phyloP scores from a whole-genome alignment of 2,797 vertebrate genomes.

The Labeo calbasu region DNA sequence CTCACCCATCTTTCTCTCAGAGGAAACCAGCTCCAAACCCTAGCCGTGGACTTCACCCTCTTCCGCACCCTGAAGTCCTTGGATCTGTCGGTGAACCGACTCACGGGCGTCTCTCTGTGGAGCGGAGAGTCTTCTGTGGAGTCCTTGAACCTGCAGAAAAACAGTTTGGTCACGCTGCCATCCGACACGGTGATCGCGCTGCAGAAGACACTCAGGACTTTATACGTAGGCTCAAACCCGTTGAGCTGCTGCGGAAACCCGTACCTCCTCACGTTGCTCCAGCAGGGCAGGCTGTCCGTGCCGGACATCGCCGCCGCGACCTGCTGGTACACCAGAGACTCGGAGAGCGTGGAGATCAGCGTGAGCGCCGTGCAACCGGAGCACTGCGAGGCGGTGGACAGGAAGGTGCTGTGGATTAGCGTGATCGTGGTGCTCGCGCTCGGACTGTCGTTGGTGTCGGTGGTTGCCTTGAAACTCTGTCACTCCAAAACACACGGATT shows the following conservation, averaged over 20 bases:
- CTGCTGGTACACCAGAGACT: constrained; percentile 77
- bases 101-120: constrained; percentile 83
- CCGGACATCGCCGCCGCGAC: constrained; percentile 79
- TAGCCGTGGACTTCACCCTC: constrained; percentile 82
- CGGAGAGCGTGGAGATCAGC: constrained; percentile 77
- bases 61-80: constrained; percentile 82
- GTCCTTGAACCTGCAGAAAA: constrained; percentile 89
- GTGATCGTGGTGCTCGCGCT: constrained; percentile 62
- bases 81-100: constrained; percentile 87
- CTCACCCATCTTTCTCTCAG: constrained; percentile 83
- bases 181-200: constrained; percentile 79
- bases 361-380: constrained; percentile 77
- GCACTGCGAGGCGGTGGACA: constrained; percentile 80
- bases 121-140: constrained; percentile 82
- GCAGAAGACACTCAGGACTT: constrained; percentile 83
- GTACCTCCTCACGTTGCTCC: constrained; percentile 83
- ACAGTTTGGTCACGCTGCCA: constrained; percentile 85
- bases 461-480: constrained; percentile 68
- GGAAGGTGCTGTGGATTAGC: constrained; percentile 71
- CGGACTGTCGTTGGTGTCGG: constrained; percentile 47
- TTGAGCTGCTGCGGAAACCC: constrained; percentile 89
- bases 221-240: constrained; percentile 90
- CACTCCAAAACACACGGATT: constrained; percentile 65
- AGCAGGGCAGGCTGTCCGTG: constrained; percentile 79
- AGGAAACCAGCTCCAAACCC: constrained; percentile 80